Base-by-base conservation (phyloP, 1,140 invertebrate genomes). In the Cataglyphis hispanica region DNA sequence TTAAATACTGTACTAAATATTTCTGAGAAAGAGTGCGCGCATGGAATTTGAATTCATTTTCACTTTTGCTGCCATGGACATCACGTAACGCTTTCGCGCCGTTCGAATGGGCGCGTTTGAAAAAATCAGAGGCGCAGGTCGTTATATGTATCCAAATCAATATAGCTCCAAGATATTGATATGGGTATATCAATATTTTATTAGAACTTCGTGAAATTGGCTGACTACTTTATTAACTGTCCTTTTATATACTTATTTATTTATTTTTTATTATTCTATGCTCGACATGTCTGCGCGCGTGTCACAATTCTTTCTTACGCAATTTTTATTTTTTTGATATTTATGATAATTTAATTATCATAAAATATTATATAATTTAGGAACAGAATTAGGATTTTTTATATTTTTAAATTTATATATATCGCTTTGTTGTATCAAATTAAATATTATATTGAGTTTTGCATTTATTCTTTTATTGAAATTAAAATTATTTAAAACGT, bases 221-320 rank as follows among this genome's bases (percentile, higher is more conserved):
- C 94, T 95, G 93, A 94, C 92, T 95, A 94, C 94, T 95, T 95
- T 93, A 93, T 93, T 93, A 93, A 90, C 94, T 92, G 91, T 92
- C 91, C 92, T 91, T 91, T 87, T 69, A 43, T 43, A 43, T 43
- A 74, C 77, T 89, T 88, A 89, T 77, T 76, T 89, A 86, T 81
- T 87, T 87, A 84, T 89, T 90, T 53, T 77, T 83, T 66, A 85
- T 87, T 85, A 91, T 92, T 90, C 89, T 91, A 92, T 85, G 91
- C 91, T 90, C 91, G 91, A 87, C 76, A 76, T 89, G 86, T 89
- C 46, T 58, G n/a, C 90, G 87, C 74, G 72, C 61, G 76, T 88
- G 89, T 91, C 86, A 7, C 27, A 37, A 13, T n/a, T 67, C 13
- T 61, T 60, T 11, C n/a, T 8, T 27, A 37, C 8, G 22, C 22